phyloP scores from a whole-genome alignment of 2,797 vertebrate species.

The Heterohyrax brucei region DNA sequence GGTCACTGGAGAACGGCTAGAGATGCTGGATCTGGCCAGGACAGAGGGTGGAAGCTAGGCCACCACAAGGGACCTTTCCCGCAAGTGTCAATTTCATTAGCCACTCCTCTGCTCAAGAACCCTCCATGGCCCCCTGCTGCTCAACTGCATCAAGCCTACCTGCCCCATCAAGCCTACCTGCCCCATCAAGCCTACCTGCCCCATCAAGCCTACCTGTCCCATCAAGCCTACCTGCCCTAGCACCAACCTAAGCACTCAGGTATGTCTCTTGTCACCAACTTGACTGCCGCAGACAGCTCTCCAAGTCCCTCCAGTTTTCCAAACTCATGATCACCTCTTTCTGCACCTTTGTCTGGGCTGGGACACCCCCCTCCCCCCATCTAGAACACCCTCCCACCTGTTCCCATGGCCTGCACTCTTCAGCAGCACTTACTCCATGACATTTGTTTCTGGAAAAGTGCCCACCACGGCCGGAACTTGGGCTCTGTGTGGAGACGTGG shows the following conservation, averaged over 20 bases:
- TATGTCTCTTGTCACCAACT: background rate
- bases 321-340: accelerated
- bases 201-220: too few relatives aligned
- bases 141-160: background rate
- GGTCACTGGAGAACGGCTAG: background rate
- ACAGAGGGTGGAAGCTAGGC: background rate
- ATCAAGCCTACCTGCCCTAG: background rate
- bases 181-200: too few relatives aligned
- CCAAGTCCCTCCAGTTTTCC: background rate
- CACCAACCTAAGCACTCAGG: accelerated
- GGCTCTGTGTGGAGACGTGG: background rate
- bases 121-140: background rate
- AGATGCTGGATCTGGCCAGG: background rate
- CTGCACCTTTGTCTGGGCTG: background rate
- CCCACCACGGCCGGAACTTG: accelerated
- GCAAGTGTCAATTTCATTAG: background rate
- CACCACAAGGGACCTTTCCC: too few relatives aligned
- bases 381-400: background rate
- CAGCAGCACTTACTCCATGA: too few relatives aligned
- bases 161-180: background rate
- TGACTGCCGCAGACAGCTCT: background rate
- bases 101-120: background rate
- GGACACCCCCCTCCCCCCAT: background rate
- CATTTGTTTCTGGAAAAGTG: background rate
- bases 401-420: background rate